Base-by-base conservation (phyloP, 1,140 invertebrate species). In the Formica selysi region DNA sequence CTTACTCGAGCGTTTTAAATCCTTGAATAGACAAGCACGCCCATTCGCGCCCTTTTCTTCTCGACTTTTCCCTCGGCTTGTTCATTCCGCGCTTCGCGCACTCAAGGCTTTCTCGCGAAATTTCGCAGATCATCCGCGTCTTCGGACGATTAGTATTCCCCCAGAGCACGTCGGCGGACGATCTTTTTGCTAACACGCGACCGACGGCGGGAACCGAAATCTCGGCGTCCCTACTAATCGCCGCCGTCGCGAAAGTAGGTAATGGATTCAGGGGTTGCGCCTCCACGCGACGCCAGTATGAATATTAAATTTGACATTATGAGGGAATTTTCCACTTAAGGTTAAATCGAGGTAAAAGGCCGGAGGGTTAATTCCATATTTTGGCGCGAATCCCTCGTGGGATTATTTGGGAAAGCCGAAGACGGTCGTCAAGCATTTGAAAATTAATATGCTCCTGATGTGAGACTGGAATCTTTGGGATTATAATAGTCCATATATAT, bases 1-100 rank as follows among this genome's bases (percentile, higher is more conserved):
- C 92, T 92, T 92, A 92, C 90, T 90, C 86, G 87, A 84, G 85
- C 87, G 67, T 91, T 92, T 92, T 91, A 91, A 91, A 91, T 91
- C 88, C 87, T 92, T 90, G 80, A 90, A 81, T 76, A 88, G 90
- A 86, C 86, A 73, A 90, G 76, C 87, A 73, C 76, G 80, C n/a
- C 65, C 70, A 87, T 90, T 90, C 76, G 83, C 65, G 54, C 48
- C 67, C 32, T 74, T 67, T 54, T 26, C 26, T 71, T 62, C 62
- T 51, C 44, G 13, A 13, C 16, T 65, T 29, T 16, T 19, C 11
- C 22, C n/a, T 29, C 65, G 65, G n/a, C 65, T 68, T 57, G 19
- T 29, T 80, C 76, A n/a, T 76, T 51, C 57, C 36, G 0, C 57
- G 26, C 10, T 54, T 68, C 26, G 54, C 71, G 41, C 57, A 48